Percentiles rank a stretch among this genome's conserved stretches.
These are phyloP conservation scores for Magallana nippona DNA, from an alignment of 2,888 invertebrate genomes.

Conservation along the genomic window DNA sequence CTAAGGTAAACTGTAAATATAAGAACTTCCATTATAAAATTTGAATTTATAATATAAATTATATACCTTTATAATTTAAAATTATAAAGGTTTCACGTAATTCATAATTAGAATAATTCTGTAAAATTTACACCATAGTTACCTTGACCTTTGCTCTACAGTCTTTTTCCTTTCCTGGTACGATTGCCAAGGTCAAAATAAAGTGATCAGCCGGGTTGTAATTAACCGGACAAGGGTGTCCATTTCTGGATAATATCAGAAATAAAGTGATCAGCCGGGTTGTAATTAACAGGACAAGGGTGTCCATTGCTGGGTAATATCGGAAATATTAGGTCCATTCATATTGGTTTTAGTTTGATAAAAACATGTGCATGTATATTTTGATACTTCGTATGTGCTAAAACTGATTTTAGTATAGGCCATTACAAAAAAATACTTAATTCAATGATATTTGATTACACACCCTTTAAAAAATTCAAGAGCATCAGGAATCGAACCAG, in stretches of 20 bases:
- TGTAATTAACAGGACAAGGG: conserved; percentile 72
- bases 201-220: conserved; percentile 87
- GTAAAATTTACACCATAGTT: neutral
- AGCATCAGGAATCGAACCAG: conserved; percentile 86
- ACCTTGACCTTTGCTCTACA: conserved; percentile 85
- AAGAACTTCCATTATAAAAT: too few species aligned
- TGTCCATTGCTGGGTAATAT: conserved; percentile 52
- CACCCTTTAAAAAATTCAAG: conserved; percentile 78
- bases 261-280: conserved; percentile 85
- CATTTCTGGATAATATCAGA: conserved; percentile 46
- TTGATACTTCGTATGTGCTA: too few species aligned
- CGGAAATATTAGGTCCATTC: neutral
- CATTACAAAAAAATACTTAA: too few species aligned
- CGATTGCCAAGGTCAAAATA: conserved; percentile 92
- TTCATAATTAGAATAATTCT: too few species aligned
- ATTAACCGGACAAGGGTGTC: conserved; percentile 68
- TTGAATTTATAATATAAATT: too few species aligned
- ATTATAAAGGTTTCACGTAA: too few species aligned
- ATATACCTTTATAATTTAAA: too few species aligned
- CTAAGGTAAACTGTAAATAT: too few species aligned
- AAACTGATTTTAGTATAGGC: too few species aligned
- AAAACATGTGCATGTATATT: too few species aligned
- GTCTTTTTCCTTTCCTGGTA: conserved; percentile 90
- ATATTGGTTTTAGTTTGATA: neutral
- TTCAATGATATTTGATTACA: conserved; percentile 1